These are phyloP conservation scores for Palythoa heliodiscus DNA, from an alignment of 92 coral and sea anemone species.

Conservation along the genomic window DNA sequence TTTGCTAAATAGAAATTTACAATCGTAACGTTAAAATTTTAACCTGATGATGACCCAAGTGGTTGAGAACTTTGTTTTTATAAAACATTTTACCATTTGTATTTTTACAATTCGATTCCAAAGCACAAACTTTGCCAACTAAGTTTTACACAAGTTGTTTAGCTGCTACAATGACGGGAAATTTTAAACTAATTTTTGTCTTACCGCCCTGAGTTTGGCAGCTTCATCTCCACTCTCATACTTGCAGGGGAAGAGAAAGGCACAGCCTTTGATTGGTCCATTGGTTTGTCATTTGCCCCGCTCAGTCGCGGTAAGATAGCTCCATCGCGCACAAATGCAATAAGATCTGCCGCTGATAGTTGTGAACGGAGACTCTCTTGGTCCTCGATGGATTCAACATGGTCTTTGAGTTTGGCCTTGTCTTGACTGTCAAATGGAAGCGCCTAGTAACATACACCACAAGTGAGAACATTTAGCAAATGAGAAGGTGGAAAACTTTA, in stretches of 20 bases:
- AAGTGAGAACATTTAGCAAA: neutral
- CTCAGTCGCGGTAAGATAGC: conserved; percentile 63
- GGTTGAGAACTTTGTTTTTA: too few relatives aligned
- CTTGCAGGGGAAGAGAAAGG: conserved; percentile 61
- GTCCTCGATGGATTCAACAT: conserved; percentile 62
- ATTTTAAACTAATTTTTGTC: neutral
- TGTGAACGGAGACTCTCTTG: conserved; percentile 61
- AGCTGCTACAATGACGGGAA: neutral
- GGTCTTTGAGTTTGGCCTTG: conserved; percentile 46
- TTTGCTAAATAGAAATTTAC: too few relatives aligned
- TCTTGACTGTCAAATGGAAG: conserved; percentile 60
- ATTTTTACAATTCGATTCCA: too few relatives aligned
- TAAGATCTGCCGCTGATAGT: conserved; percentile 57
- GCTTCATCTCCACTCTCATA: conserved; percentile 55
- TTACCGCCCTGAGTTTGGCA: conserved; percentile 65
- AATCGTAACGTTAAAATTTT: too few relatives aligned
- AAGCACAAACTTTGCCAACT: neutral
- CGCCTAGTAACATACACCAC: conserved; percentile 29
- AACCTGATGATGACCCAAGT: too few relatives aligned
- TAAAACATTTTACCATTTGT: too few relatives aligned
- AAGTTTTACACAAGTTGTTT: neutral
- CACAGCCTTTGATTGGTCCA: conserved; percentile 56
- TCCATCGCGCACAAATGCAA: conserved; percentile 64
- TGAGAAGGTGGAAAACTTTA: neutral
- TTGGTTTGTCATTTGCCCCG: conserved; percentile 66